Evolutionary conservation across 2,113 vertebrate genomes (phyloP), one percentile per base, ranked within the genome.

Genomic region (Oryzias javanicus): DNA sequence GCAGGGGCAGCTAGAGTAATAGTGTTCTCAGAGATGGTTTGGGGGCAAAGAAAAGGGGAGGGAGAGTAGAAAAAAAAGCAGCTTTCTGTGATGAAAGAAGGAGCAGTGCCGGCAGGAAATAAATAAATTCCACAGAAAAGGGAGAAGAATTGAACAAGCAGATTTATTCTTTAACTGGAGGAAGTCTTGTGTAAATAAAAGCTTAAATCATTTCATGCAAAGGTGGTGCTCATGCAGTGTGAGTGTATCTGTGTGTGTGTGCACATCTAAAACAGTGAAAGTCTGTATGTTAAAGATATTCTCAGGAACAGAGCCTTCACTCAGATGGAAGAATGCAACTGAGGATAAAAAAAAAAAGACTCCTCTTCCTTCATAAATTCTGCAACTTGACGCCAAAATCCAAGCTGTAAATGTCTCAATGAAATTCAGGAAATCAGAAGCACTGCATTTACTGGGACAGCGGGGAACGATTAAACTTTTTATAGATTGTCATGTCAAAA

Each of bases 181-280:
- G 75, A 72, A 67, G 72, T 74, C 20, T 68, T 73, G 76, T 82
- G 77, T 82, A 78, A 86, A 86, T 80, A 85, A 83, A 76, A 75
- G 64, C 70, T 83, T 66, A 71, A 83, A 85, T 85, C 55, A 74
- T 76, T 81, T 75, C 70, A 76, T 76, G 70, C 70, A 78, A 79
- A 70, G 80, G 74, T 59, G 49, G 40, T 62, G 66, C 45, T 59
- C 61, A 48, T 60, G 64, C 54, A 46, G 60, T n/a, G 4, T 35
- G 14, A 47, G 42, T 55, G 22, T 4, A 0, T 55, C 20, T 54
- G 35, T 54, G 42, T 47, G 59, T 20, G 4, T 49, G 46, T 40
- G 41, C 42, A 49, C 40, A 29, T 24, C 55, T 4, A 1, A 18
- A 19, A 42, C 20, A 50, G 47, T 47, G 48, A 16, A 20, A 42